Evolutionary conservation across 2,113 vertebrate species (phyloP), one percentile per base, ranked within the genome.

Genomic region (Crotalus horridus): DNA sequence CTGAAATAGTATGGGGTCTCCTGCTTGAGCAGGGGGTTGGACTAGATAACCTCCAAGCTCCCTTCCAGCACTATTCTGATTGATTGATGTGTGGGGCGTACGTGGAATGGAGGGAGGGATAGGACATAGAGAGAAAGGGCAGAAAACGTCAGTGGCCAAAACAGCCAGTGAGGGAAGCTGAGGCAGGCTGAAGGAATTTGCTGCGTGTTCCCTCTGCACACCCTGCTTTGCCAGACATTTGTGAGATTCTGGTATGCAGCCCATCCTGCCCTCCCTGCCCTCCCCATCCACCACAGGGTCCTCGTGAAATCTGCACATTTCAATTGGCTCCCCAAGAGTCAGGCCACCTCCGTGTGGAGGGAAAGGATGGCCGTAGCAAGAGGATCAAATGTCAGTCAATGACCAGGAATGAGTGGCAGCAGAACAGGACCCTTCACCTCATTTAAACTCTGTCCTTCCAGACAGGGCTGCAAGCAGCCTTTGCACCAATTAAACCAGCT

Each of bases 261-360:
- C 26, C 1, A 21, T 17, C 51, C 43, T 51, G 12, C 21, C n/a
- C 15, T 74, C 1, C 5, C 4, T 3, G 13, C 17, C 46, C 59
- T 59, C 8, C 43, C 59, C 29, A 8, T 12, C 3, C 6, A 13
- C 51, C 13, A 4, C n/a, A 9, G 11, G 10, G 11, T 24, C 8
- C 39, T 39, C 6, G 8, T 48, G 33, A 92, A 94, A 95, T 94
- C 92, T 17, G 2, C 95, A 55, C 92, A 87, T 92, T 94, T 93
- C 51, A 69, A 39, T 29, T 0, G 1, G 97, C 94, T 94, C 94
- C 86, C 6, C 12, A 10, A 0, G 90, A 96, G 93, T 97, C 97
- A 97, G 96, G 92, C 97, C 96, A 97, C 95, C 87, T 96, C 96
- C 96, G 54, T 12, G 94, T 96, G 93, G 88, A 94, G 89, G 93